These are phyloP conservation scores for Lasioglossum oenotherae DNA, from an alignment of 2,888 invertebrate species.

Conservation along the genomic window DNA sequence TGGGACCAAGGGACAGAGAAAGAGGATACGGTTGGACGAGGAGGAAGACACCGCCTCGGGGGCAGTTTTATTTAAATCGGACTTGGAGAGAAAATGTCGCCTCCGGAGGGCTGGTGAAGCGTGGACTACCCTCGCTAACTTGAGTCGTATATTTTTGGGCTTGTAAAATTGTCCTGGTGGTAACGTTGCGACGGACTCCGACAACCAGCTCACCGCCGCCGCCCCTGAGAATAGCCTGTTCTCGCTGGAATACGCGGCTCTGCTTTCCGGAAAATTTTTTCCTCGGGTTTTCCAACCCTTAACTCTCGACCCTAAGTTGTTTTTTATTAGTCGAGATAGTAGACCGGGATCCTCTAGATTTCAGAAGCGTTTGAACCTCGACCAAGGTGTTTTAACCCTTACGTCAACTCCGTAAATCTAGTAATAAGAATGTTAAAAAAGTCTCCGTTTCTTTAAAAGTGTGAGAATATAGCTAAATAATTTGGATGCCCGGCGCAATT, in stretches of 20 bases:
- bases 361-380: background rate
- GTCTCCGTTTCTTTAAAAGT: too few relatives aligned
- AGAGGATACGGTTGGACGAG: slow-evolving; percentile 21
- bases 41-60: slow-evolving; percentile 56
- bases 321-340: background rate
- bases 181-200: background rate
- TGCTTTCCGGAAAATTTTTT: background rate
- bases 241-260: background rate
- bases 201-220: background rate
- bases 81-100: slow-evolving; percentile 54
- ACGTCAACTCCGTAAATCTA: background rate
- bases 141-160: slow-evolving; percentile 47
- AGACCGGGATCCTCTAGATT: background rate
- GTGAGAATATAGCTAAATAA: background rate
- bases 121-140: slow-evolving; percentile 24
- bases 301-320: background rate
- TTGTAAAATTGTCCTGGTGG: slow-evolving; percentile 33
- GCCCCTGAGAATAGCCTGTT: background rate
- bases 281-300: background rate
- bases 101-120: slow-evolving; percentile 44
- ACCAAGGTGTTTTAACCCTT: background rate
- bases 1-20: slow-evolving; percentile 4
- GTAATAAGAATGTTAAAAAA: background rate
- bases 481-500: background rate
- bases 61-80: slow-evolving; percentile 70